phyloP scores from a whole-genome alignment of 2,888 invertebrate species.

The Parnassius smintheus region DNA sequence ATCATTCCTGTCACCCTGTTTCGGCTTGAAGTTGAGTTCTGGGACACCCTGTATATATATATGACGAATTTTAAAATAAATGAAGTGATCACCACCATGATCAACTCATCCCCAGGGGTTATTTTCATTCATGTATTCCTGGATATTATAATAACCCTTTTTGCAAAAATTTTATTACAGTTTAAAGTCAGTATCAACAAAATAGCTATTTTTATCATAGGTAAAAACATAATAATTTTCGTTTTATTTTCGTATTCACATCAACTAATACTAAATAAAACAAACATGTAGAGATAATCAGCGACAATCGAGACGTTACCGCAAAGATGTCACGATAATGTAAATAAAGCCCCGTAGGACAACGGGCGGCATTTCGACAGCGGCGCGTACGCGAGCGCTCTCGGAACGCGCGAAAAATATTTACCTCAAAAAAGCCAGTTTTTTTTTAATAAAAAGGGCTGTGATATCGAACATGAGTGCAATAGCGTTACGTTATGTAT shows the following conservation, averaged over 20 bases:
- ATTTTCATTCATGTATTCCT: too few relatives aligned
- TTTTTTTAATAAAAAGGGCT: conserved; percentile 28
- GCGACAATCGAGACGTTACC: conserved; percentile 12
- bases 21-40: too few relatives aligned
- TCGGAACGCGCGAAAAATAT: conserved; percentile 11
- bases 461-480: conserved; percentile 21
- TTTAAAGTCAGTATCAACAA: too few relatives aligned
- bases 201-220: too few relatives aligned
- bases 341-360: conserved; percentile 8
- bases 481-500: conserved; percentile 13
- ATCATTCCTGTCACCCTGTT: too few relatives aligned
- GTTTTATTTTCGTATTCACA: not conserved
- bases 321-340: conserved; percentile 11
- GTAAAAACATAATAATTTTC: too few relatives aligned
- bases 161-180: too few relatives aligned
- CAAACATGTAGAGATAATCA: conserved; percentile 13
- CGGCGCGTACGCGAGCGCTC: conserved; percentile 25
- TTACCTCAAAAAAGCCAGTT: conserved; percentile 7
- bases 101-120: too few relatives aligned
- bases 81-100: too few relatives aligned
- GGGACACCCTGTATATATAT: too few relatives aligned
- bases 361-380: conserved; percentile 13
- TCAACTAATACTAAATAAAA: conserved; percentile 7
- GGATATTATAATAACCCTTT: too few relatives aligned
- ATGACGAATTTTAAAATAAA: too few relatives aligned